These are phyloP conservation scores for Leptopilina drosophilae DNA, from an alignment of 2,888 invertebrate species.

Conservation along the genomic window DNA sequence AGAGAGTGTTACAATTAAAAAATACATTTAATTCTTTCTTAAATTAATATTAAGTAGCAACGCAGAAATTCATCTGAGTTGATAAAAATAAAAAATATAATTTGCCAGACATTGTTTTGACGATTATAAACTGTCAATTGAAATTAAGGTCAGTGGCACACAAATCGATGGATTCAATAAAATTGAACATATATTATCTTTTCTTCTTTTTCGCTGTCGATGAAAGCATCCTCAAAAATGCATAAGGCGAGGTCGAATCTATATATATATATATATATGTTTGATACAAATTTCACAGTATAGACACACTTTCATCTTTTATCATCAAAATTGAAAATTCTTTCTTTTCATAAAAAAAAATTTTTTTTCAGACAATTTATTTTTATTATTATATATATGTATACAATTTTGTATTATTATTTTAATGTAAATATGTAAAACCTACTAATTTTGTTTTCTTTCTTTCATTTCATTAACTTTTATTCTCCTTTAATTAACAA, in stretches of 20 bases:
- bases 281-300: conserved; percentile 25
- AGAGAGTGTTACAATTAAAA: too few species aligned
- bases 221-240: conserved; percentile 35
- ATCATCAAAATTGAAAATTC: neutral
- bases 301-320: conserved; percentile 18
- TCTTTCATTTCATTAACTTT: neutral
- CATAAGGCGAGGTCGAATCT: conserved; percentile 10
- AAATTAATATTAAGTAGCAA: too few species aligned
- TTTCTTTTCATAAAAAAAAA: neutral
- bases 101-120: neutral
- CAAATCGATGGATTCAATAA: conserved; percentile 16
- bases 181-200: conserved; percentile 9
- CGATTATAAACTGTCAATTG: conserved; percentile 6
- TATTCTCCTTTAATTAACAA: neutral
- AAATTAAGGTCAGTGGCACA: conserved; percentile 38
- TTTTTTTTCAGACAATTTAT: neutral
- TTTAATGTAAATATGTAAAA: neutral
- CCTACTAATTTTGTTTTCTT: neutral
- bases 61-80: neutral
- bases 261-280: too few species aligned
- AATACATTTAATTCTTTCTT: too few species aligned
- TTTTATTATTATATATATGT: too few species aligned
- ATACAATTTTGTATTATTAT: neutral
- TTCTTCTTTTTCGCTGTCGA: neutral
- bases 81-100: neutral